Conservation (phyloP, 2,113 vertebrate genomes). For the Syrrhaptes paradoxus region DNA sequence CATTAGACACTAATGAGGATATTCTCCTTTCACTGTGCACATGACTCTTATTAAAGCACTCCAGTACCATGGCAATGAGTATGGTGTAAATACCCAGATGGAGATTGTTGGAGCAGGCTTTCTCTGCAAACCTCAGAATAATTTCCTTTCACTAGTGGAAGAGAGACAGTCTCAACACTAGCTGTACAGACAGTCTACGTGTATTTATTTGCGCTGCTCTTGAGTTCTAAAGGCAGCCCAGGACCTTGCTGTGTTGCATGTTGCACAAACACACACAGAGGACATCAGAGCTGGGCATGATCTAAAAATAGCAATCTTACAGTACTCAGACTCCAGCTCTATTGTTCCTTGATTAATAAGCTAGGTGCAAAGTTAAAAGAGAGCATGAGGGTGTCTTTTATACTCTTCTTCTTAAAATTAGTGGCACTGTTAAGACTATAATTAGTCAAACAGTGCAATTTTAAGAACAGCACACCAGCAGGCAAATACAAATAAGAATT, state of each 20-base stretch:
- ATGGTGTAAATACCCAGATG: neutral
- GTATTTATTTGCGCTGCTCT: neutral
- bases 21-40: slow-evolving; percentile 18
- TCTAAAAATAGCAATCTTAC: neutral
- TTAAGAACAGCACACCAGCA: neutral
- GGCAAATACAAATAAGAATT: slow-evolving; percentile 28
- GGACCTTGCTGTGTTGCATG: neutral
- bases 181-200: neutral
- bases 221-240: neutral
- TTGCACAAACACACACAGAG: neutral
- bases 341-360: neutral
- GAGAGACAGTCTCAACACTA: neutral
- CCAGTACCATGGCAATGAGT: neutral
- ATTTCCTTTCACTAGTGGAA: neutral
- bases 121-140: neutral
- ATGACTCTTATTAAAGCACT: slow-evolving; percentile 15
- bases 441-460: neutral
- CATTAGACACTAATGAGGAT: slow-evolving; percentile 71
- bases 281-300: neutral
- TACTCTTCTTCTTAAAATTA: neutral
- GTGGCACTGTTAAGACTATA: neutral
- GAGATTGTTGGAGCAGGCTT: neutral
- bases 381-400: neutral
- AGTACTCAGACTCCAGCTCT: neutral
- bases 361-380: neutral